These are phyloP conservation scores for Natator depressus DNA, from an alignment of 2,113 vertebrate genomes.

Conservation along the genomic window DNA sequence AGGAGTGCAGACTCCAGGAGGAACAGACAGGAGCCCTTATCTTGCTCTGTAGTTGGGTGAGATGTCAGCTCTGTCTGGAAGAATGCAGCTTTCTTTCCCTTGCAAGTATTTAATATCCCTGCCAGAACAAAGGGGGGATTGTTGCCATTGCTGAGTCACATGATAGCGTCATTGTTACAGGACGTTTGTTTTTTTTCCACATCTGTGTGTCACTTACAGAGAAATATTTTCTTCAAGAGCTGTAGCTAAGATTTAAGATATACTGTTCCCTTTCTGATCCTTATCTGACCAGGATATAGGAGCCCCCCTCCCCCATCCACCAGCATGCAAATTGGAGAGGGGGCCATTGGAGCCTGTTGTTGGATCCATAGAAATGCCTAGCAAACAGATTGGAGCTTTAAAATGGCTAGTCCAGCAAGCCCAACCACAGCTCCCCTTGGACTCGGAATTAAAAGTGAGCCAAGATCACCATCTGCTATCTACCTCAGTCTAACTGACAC, in stretches of 20 bases:
- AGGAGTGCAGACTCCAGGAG: accelerated
- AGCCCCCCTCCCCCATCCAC: background rate
- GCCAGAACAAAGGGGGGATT: background rate
- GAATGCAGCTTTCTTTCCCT: background rate
- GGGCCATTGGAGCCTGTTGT: constrained; percentile 45
- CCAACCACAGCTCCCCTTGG: background rate
- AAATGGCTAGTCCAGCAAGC: constrained; percentile 25
- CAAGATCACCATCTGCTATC: background rate
- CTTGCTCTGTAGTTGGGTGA: background rate
- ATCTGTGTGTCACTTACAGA: background rate
- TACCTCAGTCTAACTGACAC: background rate
- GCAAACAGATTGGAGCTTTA: background rate
- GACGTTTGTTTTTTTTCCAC: background rate
- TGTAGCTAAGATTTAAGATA: constrained; percentile 21
- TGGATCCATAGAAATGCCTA: constrained; percentile 42
- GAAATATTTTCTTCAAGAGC: background rate
- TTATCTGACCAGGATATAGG: constrained; percentile 74
- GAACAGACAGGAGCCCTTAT: background rate
- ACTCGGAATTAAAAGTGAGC: background rate
- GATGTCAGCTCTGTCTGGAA: accelerated
- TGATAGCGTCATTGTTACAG: background rate
- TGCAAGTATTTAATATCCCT: accelerated
- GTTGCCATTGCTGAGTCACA: background rate
- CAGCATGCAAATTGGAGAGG: background rate
- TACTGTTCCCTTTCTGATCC: constrained; percentile 65